phyloP scores from a whole-genome alignment of 2,113 vertebrate genomes.

The Pipa parva region DNA sequence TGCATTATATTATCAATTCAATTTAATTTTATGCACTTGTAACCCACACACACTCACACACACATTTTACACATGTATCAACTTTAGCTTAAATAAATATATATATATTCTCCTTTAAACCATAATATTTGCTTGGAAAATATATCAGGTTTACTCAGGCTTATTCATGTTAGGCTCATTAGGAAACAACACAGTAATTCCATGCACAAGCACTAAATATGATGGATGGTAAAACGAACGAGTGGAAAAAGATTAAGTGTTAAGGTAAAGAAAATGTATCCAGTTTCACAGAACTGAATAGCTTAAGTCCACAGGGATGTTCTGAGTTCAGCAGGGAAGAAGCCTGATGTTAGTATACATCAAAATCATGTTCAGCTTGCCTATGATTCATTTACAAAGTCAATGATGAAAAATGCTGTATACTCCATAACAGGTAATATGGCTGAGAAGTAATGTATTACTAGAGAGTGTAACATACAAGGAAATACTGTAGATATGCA shows the following conservation, averaged over 20 bases:
- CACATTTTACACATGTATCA: too few species aligned
- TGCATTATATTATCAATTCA: too few species aligned
- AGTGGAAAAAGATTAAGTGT: constrained; percentile 28
- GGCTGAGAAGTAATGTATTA: not conserved
- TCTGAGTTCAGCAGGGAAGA: not conserved
- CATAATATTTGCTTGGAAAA: not conserved
- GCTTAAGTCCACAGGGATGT: constrained; percentile 5
- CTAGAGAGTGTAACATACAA: too few species aligned
- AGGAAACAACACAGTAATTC: constrained; percentile 16
- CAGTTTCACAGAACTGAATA: constrained; percentile 1
- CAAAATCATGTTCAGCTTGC: not conserved
- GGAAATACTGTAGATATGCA: too few species aligned
- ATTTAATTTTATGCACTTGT: too few species aligned
- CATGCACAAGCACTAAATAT: constrained; percentile 23
- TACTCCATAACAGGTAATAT: not conserved
- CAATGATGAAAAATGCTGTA: not conserved
- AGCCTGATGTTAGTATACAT: not conserved
- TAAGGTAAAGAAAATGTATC: constrained; percentile 25
- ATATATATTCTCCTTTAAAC: not conserved
- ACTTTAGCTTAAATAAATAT: too few species aligned
- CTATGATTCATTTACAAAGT: not conserved
- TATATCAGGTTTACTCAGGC: too few species aligned
- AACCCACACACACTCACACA: too few species aligned
- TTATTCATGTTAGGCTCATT: constrained; percentile 26
- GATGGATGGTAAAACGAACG: constrained; percentile 4